Conservation (phyloP, 2,113 vertebrate genomes). For the Danio rerio region GRCz12tu NC_133191.1:29650001-29650500, state of each 20-base stretch:
- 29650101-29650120: slow-evolving; percentile 46
- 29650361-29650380: slow-evolving; percentile 57
- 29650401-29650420: neutral
- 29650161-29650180: slow-evolving; percentile 76
- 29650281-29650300: slow-evolving; percentile 61
- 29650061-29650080: slow-evolving; percentile 65
- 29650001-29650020: slow-evolving; percentile 59
- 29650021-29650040: slow-evolving; percentile 77
- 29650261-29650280: slow-evolving; percentile 37
- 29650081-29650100: slow-evolving; percentile 58
- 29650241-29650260: slow-evolving; percentile 33
- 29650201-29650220: slow-evolving; percentile 73
- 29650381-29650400: neutral
- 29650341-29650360: slow-evolving; percentile 73
- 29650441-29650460: slow-evolving; percentile 36
- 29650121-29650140: slow-evolving; percentile 49
- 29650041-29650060: slow-evolving; percentile 75
- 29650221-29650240: slow-evolving; percentile 57
- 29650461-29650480: slow-evolving; percentile 59
- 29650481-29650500: slow-evolving; percentile 68
- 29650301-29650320: slow-evolving; percentile 67
- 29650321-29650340: slow-evolving; percentile 24
- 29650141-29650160: slow-evolving; percentile 56
- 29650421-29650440: slow-evolving; percentile 17
- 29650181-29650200: slow-evolving; percentile 82